Conservation (phyloP, 1,140 invertebrate species). For the Macrosteles quadrilineatus region DNA sequence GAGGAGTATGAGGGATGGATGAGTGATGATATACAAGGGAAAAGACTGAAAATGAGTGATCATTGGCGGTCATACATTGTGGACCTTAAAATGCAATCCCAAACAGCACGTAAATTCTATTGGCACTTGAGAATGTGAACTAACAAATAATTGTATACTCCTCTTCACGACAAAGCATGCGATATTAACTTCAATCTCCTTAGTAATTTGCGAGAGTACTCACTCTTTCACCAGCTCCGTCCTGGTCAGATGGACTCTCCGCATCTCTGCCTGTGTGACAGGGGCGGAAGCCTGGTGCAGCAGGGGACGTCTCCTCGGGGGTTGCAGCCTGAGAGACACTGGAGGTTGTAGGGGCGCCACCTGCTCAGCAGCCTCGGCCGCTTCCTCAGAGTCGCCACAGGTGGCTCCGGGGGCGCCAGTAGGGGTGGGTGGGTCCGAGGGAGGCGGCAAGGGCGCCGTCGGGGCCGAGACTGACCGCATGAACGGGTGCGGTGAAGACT, state of each 20-base stretch:
- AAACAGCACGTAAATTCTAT: no score
- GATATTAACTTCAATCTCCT: no score
- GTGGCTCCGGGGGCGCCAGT: background rate
- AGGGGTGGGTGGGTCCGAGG: background rate
- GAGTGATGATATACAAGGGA: no score
- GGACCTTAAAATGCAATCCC: no score
- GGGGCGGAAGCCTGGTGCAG: conserved; percentile 41
- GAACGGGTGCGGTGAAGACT: conserved; percentile 5
- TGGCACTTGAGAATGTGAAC: no score
- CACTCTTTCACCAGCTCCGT: conserved; percentile 45
- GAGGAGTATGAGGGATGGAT: no score
- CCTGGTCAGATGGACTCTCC: background rate
- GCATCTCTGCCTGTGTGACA: conserved; percentile 38
- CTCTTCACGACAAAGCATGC: no score
- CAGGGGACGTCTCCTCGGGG: background rate
- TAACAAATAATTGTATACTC: no score
- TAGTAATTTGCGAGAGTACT: no score
- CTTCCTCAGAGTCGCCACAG: background rate
- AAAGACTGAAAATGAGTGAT: no score
- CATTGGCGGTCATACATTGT: no score
- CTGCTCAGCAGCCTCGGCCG: conserved; percentile 15
- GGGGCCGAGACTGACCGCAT: conserved; percentile 8
- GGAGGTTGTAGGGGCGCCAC: conserved; percentile 26
- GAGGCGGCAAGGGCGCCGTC: background rate
- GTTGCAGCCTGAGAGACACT: conserved; percentile 32